These are phyloP conservation scores for Meteorus cinctellus DNA, from an alignment of 2,888 invertebrate species.

Conservation along the genomic window DNA sequence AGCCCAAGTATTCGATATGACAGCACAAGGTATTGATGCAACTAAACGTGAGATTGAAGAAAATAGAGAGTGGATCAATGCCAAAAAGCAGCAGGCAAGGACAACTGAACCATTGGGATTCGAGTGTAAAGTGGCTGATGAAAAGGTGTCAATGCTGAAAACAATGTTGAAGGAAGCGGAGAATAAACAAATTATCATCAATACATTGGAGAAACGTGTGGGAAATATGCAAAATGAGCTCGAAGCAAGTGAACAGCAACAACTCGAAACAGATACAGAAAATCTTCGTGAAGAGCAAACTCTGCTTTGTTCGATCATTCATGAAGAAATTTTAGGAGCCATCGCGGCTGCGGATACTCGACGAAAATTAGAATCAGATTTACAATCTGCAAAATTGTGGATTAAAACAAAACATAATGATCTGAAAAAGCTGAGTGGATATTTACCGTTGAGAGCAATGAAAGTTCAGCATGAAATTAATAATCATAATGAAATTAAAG, in stretches of 20 bases:
- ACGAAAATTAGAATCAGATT: conserved; percentile 84
- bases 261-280: conserved; percentile 83
- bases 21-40: conserved; percentile 87
- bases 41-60: conserved; percentile 87
- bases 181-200: conserved; percentile 86
- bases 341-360: conserved; percentile 81
- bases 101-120: conserved; percentile 83
- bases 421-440: conserved; percentile 83
- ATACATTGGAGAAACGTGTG: conserved; percentile 88
- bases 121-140: conserved; percentile 85
- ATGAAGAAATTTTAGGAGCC: conserved; percentile 83
- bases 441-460: conserved; percentile 85
- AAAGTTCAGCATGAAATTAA: conserved; percentile 89
- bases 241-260: conserved; percentile 88
- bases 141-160: conserved; percentile 82
- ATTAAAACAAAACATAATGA: conserved; percentile 85
- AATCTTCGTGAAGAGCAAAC: conserved; percentile 85
- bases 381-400: conserved; percentile 88
- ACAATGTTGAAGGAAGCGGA: conserved; percentile 88
- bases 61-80: conserved; percentile 86
- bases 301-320: conserved; percentile 81
- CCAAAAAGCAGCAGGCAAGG: conserved; percentile 81
- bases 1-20: conserved; percentile 86
- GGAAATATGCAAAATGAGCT: conserved; percentile 89
- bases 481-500: conserved; percentile 83